These are phyloP conservation scores for Tringa solitaria DNA, from an alignment of 2,113 vertebrate species.

Conservation along the genomic window DNA sequence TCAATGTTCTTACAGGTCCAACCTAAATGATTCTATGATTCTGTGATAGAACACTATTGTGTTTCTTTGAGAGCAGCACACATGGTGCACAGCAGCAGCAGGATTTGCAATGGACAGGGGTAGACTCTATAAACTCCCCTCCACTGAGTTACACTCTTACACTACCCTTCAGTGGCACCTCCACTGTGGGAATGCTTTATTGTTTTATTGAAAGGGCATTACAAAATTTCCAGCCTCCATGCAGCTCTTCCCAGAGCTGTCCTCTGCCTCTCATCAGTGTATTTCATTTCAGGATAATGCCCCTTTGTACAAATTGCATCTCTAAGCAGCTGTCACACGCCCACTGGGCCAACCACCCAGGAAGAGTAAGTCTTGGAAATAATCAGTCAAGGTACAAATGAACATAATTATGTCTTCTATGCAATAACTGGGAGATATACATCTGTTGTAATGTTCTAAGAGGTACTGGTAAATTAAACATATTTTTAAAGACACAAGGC, in stretches of 20 bases:
- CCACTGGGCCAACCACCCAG: neutral
- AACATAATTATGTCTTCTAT: neutral
- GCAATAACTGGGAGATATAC: neutral
- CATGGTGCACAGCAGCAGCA: neutral
- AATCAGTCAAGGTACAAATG: neutral
- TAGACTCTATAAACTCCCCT: neutral
- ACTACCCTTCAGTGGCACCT: neutral
- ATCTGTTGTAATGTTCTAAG: neutral
- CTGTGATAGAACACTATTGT: neutral
- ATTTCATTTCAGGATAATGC: neutral
- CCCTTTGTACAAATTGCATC: fast-evolving
- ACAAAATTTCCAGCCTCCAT: neutral
- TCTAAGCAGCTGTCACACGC: neutral
- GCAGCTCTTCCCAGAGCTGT: neutral
- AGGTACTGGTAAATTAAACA: neutral
- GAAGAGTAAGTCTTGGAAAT: neutral
- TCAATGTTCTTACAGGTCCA: neutral
- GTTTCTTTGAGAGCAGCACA: neutral
- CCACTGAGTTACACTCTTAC: neutral
- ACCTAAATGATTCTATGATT: neutral
- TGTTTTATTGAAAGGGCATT: neutral
- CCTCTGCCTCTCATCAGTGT: neutral
- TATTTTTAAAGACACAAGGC: neutral
- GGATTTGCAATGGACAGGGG: neutral
- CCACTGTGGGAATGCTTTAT: neutral